These are phyloP conservation scores for Amphiprion percula DNA, from an alignment of 2,113 vertebrate genomes.

Conservation along the genomic window DNA sequence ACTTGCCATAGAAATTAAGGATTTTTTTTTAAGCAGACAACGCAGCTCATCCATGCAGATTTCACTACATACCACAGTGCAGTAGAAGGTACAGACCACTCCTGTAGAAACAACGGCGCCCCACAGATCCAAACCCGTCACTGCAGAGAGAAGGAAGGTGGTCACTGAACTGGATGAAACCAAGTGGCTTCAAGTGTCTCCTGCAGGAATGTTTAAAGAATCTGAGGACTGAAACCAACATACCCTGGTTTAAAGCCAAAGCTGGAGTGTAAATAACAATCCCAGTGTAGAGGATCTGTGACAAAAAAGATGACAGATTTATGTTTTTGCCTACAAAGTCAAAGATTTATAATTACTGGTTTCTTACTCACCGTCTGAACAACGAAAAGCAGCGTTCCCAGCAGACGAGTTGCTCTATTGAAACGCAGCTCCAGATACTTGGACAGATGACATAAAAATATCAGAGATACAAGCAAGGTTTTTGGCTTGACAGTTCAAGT, in stretches of 20 bases:
- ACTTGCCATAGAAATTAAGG: too few species aligned
- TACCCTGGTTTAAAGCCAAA: constrained; percentile 97
- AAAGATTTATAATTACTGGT: constrained; percentile 19
- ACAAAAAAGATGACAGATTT: background rate
- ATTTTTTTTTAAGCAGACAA: too few species aligned
- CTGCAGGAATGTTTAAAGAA: constrained; percentile 1
- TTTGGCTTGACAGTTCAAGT: too few species aligned
- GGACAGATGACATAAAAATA: background rate
- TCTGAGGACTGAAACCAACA: background rate
- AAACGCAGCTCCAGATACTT: constrained; percentile 94
- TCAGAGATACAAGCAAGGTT: background rate
- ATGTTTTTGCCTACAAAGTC: background rate
- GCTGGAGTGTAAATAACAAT: constrained; percentile 97
- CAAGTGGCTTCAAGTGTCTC: constrained; percentile 38
- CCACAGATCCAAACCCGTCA: constrained; percentile 92
- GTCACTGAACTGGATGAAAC: constrained; percentile 11
- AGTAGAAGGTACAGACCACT: constrained; percentile 93
- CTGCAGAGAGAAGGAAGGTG: constrained; percentile 73
- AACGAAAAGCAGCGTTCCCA: constrained; percentile 89
- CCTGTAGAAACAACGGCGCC: constrained; percentile 90
- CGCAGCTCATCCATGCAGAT: too few species aligned
- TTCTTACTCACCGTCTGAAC: constrained; percentile 90
- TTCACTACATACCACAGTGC: constrained; percentile 86
- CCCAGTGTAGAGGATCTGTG: constrained; percentile 93
- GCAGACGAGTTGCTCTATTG: constrained; percentile 87